Conservation (phyloP, 2,888 invertebrate species). For the Drosophila mercatorum region DNA sequence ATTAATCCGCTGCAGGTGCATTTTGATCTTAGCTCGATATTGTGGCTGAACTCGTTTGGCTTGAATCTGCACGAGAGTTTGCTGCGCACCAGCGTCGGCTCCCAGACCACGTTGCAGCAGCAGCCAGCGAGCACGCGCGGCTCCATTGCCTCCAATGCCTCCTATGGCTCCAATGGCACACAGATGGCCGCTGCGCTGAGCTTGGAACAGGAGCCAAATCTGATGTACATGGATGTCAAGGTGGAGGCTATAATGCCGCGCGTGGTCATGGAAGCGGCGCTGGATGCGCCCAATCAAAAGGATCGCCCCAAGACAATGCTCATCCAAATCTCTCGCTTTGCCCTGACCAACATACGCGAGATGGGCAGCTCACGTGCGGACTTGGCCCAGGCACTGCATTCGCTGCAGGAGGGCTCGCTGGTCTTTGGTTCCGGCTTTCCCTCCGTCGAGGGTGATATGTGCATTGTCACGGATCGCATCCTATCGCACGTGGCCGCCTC, state of each 20-base stretch:
- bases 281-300: constrained; percentile 91
- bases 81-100: constrained; percentile 85
- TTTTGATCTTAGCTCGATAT: constrained; percentile 93
- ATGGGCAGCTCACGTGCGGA: constrained; percentile 89
- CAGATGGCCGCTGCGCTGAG: constrained; percentile 63
- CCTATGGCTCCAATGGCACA: constrained; percentile 71
- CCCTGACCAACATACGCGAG: constrained; percentile 89
- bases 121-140: constrained; percentile 48
- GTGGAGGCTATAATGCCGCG: constrained; percentile 97
- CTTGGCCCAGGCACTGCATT: constrained; percentile 91
- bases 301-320: constrained; percentile 95
- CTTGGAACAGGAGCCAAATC: constrained; percentile 78
- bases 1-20: constrained; percentile 95
- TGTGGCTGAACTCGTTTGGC: constrained; percentile 97
- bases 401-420: constrained; percentile 90
- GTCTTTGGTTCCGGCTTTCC: constrained; percentile 93
- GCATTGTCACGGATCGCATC: constrained; percentile 93
- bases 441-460: constrained; percentile 88
- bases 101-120: constrained; percentile 58
- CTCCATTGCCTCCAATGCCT: constrained; percentile 59
- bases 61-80: constrained; percentile 93
- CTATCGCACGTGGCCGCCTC: constrained; percentile 88
- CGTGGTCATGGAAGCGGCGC: constrained; percentile 88
- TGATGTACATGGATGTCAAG: constrained; percentile 92
- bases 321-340: constrained; percentile 85